Percentiles rank a stretch among this genome's conserved stretches.
Conservation (phyloP, 2,113 vertebrate species). For the Cephalophus harveyi region DNA sequence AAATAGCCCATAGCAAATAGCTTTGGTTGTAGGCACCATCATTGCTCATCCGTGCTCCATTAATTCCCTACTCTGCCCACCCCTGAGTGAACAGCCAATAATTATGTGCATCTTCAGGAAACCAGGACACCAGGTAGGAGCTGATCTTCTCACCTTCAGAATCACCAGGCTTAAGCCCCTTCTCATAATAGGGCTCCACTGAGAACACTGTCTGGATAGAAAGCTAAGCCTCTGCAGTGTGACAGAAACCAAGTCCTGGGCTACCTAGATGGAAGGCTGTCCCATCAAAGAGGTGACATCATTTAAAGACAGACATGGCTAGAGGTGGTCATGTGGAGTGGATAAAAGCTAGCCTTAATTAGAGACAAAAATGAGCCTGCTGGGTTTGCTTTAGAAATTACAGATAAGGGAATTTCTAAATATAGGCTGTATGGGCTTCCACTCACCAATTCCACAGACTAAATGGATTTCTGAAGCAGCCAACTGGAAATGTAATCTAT, state of each 20-base stretch:
- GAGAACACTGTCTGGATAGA: not conserved
- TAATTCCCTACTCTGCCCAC: not conserved
- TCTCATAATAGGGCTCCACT: not conserved
- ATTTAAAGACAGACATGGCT: not conserved
- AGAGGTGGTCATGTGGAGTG: not conserved
- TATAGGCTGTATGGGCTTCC: not conserved
- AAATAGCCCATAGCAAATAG: not conserved
- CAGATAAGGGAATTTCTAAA: conserved; percentile 34
- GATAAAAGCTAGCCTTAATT: conserved; percentile 19
- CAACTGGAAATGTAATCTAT: conserved; percentile 34
- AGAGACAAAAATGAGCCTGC: conserved; percentile 21
- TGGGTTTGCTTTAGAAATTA: conserved; percentile 20
- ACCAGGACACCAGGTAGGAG: not conserved
- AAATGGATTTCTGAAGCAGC: conserved; percentile 50
- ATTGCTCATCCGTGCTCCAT: not conserved
- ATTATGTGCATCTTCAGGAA: not conserved
- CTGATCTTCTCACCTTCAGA: not conserved
- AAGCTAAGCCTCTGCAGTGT: not conserved
- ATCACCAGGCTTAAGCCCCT: not conserved
- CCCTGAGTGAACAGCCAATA: not conserved
- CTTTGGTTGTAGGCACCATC: not conserved
- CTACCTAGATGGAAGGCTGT: not conserved
- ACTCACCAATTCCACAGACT: not conserved
- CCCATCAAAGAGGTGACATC: not conserved
- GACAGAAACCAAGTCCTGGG: not conserved